Percentiles rank a stretch among this genome's conserved stretches.
These are phyloP conservation scores for Bellardia bayeri DNA, from an alignment of 2,888 invertebrate genomes.

Conservation along the genomic window DNA sequence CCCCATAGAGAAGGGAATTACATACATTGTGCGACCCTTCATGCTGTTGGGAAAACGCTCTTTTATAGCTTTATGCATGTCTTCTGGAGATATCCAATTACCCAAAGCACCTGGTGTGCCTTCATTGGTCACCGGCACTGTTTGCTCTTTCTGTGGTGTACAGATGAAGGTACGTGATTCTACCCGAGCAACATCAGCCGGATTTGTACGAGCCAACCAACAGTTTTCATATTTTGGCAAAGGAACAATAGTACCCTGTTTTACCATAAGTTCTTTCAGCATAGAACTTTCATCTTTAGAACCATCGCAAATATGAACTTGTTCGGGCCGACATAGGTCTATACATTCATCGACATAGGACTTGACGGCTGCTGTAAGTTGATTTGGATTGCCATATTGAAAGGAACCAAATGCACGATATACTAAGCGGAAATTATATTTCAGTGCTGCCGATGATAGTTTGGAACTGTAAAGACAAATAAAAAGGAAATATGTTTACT, in stretches of 20 bases:
- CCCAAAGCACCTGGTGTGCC: constrained; percentile 94
- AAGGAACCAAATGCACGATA: constrained; percentile 76
- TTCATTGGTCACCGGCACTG: constrained; percentile 91
- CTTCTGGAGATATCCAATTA: constrained; percentile 95
- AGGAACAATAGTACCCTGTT: constrained; percentile 91
- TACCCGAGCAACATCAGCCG: constrained; percentile 98
- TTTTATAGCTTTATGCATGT: constrained; percentile 91
- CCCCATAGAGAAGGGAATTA: constrained; percentile 99
- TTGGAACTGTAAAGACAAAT: constrained; percentile 64
- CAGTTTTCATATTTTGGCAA: constrained; percentile 96
- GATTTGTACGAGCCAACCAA: constrained; percentile 97
- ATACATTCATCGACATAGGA: constrained; percentile 91
- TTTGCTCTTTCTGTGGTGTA: constrained; percentile 91
- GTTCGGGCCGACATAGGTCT: constrained; percentile 92
- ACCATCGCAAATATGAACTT: constrained; percentile 96
- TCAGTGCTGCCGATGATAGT: constrained; percentile 21
- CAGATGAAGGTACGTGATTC: constrained; percentile 98
- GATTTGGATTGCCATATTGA: constrained; percentile 84
- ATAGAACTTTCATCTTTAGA: constrained; percentile 91
- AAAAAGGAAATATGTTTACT: constrained; percentile 8
- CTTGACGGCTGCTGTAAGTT: constrained; percentile 85
- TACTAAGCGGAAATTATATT: constrained; percentile 76
- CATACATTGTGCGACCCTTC: constrained; percentile 98
- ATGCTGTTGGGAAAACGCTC: constrained; percentile 95
- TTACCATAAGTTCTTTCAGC: constrained; percentile 90